Conservation (phyloP, 2,888 invertebrate species). For the Anticlea derivata region DNA sequence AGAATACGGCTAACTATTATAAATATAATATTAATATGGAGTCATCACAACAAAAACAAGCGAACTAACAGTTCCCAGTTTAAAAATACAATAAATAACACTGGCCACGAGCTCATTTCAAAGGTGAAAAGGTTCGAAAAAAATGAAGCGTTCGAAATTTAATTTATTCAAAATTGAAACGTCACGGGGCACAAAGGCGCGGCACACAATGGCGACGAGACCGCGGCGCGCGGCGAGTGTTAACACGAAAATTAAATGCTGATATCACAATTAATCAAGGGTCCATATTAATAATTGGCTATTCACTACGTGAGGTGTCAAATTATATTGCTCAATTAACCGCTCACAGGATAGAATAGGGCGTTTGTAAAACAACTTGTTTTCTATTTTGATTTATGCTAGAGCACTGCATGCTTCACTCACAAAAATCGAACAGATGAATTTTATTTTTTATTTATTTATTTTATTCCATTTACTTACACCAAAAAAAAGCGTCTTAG, state of each 20-base stretch:
- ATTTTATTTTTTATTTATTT: no score
- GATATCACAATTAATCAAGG: conserved; percentile 84
- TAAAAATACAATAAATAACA: conserved; percentile 75
- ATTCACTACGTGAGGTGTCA: conserved; percentile 82
- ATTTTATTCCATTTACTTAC: no score
- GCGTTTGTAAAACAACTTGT: conserved; percentile 58
- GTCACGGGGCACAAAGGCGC: conserved; percentile 79
- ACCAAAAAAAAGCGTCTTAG: no score
- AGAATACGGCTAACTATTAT: no score
- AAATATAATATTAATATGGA: conserved; percentile 36
- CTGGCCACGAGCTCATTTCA: conserved; percentile 73
- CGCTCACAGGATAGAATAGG: conserved; percentile 76
- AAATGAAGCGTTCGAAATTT: conserved; percentile 83
- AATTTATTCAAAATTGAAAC: conserved; percentile 85
- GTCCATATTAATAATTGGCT: conserved; percentile 83
- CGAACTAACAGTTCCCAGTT: conserved; percentile 60
- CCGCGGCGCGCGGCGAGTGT: conserved; percentile 66
- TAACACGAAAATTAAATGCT: conserved; percentile 84
- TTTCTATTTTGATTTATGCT: conserved; percentile 37
- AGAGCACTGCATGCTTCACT: no score
- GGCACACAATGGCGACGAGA: conserved; percentile 69
- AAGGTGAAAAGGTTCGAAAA: conserved; percentile 66
- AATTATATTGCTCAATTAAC: conserved; percentile 83
- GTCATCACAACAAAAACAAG: conserved; percentile 55
- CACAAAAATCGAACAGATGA: no score